Percentiles rank a stretch among this genome's conserved stretches.
Evolutionary conservation across 1,140 invertebrate genomes (phyloP).

Genomic region (Rhagoletis pomonella): DNA sequence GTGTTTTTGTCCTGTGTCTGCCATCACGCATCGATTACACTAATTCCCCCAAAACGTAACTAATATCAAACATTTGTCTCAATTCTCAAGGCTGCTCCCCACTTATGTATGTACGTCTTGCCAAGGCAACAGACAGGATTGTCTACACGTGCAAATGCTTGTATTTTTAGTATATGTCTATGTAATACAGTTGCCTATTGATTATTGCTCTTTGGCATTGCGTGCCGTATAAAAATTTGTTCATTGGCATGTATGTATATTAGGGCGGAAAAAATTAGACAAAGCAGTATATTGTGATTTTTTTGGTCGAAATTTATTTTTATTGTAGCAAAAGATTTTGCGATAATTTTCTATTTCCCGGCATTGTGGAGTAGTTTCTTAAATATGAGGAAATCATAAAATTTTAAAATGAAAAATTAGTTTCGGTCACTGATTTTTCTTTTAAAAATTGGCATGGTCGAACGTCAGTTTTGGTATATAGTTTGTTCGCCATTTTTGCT

Average conservation of each 20-base stretch:
- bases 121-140: background rate
- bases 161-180: background rate
- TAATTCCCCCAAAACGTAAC: background rate
- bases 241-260: background rate
- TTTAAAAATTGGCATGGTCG: too few relatives aligned
- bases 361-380: too few relatives aligned
- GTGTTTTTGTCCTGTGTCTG: background rate
- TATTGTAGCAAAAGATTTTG: too few relatives aligned
- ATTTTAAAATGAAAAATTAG: too few relatives aligned
- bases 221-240: background rate
- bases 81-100: background rate
- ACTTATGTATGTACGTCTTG: background rate
- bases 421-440: too few relatives aligned
- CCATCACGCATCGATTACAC: slow-evolving; percentile 33
- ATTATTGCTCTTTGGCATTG: background rate
- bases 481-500: too few relatives aligned
- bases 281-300: too few relatives aligned
- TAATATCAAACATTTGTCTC: slow-evolving; percentile 21
- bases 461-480: too few relatives aligned
- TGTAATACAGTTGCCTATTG: background rate
- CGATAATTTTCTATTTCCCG: too few relatives aligned
- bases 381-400: too few relatives aligned
- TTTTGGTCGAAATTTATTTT: too few relatives aligned
- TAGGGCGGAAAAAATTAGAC: too few relatives aligned
- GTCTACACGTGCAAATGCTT: background rate